These are phyloP conservation scores for Atherix ibis DNA, from an alignment of 2,888 invertebrate genomes.

Conservation along the genomic window DNA sequence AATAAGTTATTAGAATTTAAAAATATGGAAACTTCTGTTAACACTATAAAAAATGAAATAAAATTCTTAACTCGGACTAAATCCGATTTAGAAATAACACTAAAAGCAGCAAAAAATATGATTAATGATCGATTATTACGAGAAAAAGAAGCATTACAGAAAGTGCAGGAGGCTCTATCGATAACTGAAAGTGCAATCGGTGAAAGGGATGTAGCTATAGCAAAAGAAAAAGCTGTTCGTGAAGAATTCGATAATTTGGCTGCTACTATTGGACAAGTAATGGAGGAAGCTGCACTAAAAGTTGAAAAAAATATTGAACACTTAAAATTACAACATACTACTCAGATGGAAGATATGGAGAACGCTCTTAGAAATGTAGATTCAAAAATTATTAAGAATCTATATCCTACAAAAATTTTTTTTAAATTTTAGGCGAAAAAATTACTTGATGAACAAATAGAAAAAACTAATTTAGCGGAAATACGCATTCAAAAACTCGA, in stretches of 20 bases:
- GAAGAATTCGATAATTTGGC: slow-evolving; percentile 41
- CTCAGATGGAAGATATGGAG: slow-evolving; percentile 37
- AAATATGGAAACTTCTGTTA: too few relatives aligned
- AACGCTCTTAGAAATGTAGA: slow-evolving; percentile 33
- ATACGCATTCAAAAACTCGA: slow-evolving; percentile 18
- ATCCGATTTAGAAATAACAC: slow-evolving; percentile 30
- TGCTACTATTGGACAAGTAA: slow-evolving; percentile 35
- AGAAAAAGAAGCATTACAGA: slow-evolving; percentile 35
- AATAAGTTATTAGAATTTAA: too few relatives aligned
- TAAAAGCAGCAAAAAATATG: slow-evolving; percentile 27
- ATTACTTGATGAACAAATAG: slow-evolving; percentile 15
- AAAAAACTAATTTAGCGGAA: slow-evolving; percentile 25
- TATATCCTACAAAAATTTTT: neutral
- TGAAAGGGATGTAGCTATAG: slow-evolving; percentile 40
- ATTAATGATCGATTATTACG: slow-evolving; percentile 31
- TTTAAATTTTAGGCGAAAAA: slow-evolving; percentile 13
- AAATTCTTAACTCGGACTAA: too few relatives aligned
- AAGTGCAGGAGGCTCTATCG: slow-evolving; percentile 40
- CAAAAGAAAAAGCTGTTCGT: slow-evolving; percentile 34
- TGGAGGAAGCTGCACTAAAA: slow-evolving; percentile 39
- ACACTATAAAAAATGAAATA: too few relatives aligned
- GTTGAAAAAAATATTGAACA: slow-evolving; percentile 42
- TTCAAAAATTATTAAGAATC: neutral
- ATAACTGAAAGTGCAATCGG: slow-evolving; percentile 38
- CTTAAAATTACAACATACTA: slow-evolving; percentile 40